Base-by-base conservation (phyloP, 1,140 invertebrate species). In the Papilio polyxenes region DNA sequence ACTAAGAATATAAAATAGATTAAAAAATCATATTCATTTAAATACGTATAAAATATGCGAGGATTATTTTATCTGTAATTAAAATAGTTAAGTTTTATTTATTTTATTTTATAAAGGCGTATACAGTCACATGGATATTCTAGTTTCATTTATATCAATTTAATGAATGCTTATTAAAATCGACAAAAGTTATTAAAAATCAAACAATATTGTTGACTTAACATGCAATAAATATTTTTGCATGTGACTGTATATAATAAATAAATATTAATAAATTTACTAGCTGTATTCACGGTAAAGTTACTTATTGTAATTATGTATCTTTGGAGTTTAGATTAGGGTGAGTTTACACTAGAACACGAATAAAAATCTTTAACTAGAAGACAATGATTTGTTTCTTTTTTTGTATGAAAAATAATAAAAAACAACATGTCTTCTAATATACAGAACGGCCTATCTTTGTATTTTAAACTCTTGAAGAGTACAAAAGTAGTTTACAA, bases 1-100 rank as follows among this genome's bases (percentile, higher is more conserved):
- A 53, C 44, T 40, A 48, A 78, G 48, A 17, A n/a, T 20, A 79
- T 31, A 31, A 59, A 62, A 59, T 62, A 62, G 8, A 17, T n/a
- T 78, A 56, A 59, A 53, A 59, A 13, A 74, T 75, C 23, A 75
- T 75, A 75, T 65, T 65, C 10, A 15, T 53, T 9, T 31, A 65
- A 23, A 23, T 65, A 65, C 11, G 11, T 65, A 65, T 65, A 65
- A 65, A 23, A 65, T 65, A 23, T 65, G n/a, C 59, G 20, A 65
- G 7, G 23, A 11, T 23, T 65, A 65, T 65, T 10, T 37, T 65
- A 65, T 31, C 62, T 65, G 20, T 65, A 65, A 31, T 65, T 59
- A 20, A 59, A 31, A 65, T 31, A 13, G 17, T 65, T 65, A 5
- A 65, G 23, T 65, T 59, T 20, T 59, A 65, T 65, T 65, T 11